phyloP scores from a whole-genome alignment of 2,888 invertebrate species.

The Eupithecia centaureata region DNA sequence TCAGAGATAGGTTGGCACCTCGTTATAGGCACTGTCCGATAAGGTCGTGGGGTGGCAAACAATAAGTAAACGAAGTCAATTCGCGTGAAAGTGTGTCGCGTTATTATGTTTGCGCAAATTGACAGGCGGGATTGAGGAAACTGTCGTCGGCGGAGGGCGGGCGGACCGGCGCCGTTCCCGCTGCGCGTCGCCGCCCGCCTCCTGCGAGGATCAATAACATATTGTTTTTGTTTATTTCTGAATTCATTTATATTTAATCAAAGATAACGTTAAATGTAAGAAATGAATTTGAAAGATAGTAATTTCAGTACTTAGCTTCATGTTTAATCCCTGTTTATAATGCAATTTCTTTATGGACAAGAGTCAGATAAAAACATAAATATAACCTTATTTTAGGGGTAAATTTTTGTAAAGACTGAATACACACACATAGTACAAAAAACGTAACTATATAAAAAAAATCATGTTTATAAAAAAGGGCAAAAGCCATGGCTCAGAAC shows the following conservation, averaged over 20 bases:
- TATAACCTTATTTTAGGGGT: no score
- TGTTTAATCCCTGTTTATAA: no score
- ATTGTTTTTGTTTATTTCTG: constrained; percentile 10
- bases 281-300: no score
- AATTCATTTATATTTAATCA: constrained; percentile 16
- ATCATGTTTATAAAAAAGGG: no score
- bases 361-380: no score
- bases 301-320: no score
- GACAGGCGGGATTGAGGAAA: constrained; percentile 50
- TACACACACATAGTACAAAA: no score
- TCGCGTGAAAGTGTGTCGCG: constrained; percentile 60
- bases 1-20: constrained; percentile 42
- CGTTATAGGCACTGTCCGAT: constrained; percentile 56
- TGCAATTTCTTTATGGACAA: no score
- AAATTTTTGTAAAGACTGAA: no score
- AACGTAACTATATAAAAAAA: no score
- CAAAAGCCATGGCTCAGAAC: not conserved
- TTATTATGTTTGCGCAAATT: constrained; percentile 60
- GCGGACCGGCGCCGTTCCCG: constrained; percentile 34
- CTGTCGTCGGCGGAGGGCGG: constrained; percentile 43
- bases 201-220: constrained; percentile 36
- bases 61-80: constrained; percentile 77
- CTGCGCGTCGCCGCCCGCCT: constrained; percentile 35
- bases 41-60: constrained; percentile 54
- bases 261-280: not conserved